A percentile compares a stretch with the other conserved stretches of the same genome.
Conservation (phyloP, 1,140 invertebrate species). For the Drosophila santomea region DNA sequence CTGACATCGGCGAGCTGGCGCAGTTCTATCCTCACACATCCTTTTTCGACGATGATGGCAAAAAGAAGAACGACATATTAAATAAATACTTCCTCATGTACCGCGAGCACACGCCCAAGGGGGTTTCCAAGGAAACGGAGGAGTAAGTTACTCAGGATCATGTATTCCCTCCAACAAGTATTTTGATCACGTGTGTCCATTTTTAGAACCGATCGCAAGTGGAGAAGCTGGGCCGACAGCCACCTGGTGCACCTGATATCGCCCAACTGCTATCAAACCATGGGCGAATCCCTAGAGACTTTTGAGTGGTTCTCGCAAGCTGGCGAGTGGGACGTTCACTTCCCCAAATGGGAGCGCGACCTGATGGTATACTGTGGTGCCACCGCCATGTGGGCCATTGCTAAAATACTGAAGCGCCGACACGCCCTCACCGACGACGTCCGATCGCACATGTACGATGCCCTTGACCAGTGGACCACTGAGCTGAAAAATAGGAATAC, state of each 20-base stretch:
- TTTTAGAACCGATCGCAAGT: constrained; percentile 94
- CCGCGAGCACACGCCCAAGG: constrained; percentile 86
- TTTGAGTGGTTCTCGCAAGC: constrained; percentile 96
- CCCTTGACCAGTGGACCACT: constrained; percentile 92
- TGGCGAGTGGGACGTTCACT: constrained; percentile 96
- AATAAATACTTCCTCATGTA: constrained; percentile 99
- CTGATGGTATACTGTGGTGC: constrained; percentile 98
- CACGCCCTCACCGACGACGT: constrained; percentile 95
- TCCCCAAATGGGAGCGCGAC: constrained; percentile 92
- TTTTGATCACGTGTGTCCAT: no score
- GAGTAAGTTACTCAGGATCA: constrained; percentile 86
- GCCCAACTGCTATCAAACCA: constrained; percentile 97
- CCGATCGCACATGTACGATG: constrained; percentile 94
- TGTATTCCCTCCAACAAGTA: no score
- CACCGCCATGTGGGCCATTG: constrained; percentile 96
- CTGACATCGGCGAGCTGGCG: constrained; percentile 89
- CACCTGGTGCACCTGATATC: constrained; percentile 96
- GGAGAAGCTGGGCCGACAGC: constrained; percentile 97
- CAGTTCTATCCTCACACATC: constrained; percentile 93
- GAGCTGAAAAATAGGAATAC: constrained; percentile 89
- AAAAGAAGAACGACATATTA: constrained; percentile 91
- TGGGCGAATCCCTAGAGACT: constrained; percentile 93
- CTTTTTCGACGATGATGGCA: constrained; percentile 89
- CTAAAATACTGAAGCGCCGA: constrained; percentile 94
- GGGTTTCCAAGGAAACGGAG: constrained; percentile 87